Evolutionary conservation across 1,140 invertebrate species (phyloP), one percentile per base, ranked within the genome.

Genomic region (Episyrphus balteatus): DNA sequence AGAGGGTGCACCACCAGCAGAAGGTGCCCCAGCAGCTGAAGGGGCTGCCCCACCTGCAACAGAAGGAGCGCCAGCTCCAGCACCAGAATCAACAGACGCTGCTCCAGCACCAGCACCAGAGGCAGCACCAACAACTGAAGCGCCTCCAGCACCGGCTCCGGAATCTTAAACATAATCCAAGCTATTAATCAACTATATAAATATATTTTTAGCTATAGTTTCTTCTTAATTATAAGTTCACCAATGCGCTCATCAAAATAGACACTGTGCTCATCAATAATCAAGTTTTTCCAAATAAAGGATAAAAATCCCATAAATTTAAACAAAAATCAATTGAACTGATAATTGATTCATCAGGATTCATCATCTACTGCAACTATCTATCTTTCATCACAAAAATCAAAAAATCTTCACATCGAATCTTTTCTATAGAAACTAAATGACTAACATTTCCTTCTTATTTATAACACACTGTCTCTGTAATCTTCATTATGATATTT

Each of bases 21-120:
- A 56, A 38, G 70, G 50, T 42, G 66, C 55, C 5, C 52, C 68
- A 17, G 53, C 65, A 26, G 55, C 57, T 38, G 54, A 57, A 15
- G 44, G 50, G 2, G 59, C 58, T 41, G 43, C 48, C 44, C 32
- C 50, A 9, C 44, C 47, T 44, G 32, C 53, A 19, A 46, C 69
- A 17, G 58, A 51, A n/a, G 51, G 62, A 32, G 58, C 63, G 10
- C 63, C 72, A 7, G 66, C 62, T n/a, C 62, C 54, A 6, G 57
- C 56, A n/a, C 43, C 62, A 11, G 54, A 58, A 13, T 47, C 55
- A 13, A 49, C 58, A 8, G 53, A 51, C 5, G 53, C 42, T 26
- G 42, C 43, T n/a, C 17, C 56, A 14, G 36, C 44, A 32, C 54
- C 21, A 8, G 14, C 46, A 31, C 51, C 42, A 48, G 48, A 47